phyloP scores from a whole-genome alignment of 2,888 invertebrate genomes.

The Papilio elwesi region DNA sequence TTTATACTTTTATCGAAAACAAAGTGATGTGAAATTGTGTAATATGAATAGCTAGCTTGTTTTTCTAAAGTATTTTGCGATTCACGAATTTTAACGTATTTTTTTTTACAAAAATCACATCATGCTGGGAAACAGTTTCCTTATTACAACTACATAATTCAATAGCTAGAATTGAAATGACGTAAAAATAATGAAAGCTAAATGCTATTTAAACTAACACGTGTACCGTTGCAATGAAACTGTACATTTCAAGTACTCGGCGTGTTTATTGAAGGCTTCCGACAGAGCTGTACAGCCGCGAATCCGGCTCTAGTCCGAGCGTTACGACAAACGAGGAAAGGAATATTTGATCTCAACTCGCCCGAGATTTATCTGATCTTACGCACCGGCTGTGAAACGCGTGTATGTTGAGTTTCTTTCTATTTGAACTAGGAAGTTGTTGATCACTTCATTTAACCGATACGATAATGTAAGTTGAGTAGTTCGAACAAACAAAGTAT shows the following conservation, averaged over 20 bases:
- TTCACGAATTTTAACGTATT: too few species aligned
- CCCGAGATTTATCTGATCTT: slow-evolving; percentile 37
- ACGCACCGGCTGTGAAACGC: slow-evolving; percentile 32
- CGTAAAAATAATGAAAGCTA: neutral
- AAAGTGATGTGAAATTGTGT: too few species aligned
- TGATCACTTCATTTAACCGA: slow-evolving; percentile 21
- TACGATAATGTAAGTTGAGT: neutral
- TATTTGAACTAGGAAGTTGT: slow-evolving; percentile 25
- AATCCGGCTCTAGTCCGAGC: slow-evolving; percentile 23
- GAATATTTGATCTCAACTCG: slow-evolving; percentile 38
- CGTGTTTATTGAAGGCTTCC: slow-evolving; percentile 16
- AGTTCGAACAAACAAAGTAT: neutral
- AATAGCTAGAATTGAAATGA: too few species aligned
- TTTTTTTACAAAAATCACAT: too few species aligned
- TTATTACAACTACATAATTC: too few species aligned
- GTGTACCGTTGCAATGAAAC: slow-evolving; percentile 15
- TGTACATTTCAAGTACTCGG: slow-evolving; percentile 12
- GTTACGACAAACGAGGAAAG: slow-evolving; percentile 32
- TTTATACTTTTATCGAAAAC: too few species aligned
- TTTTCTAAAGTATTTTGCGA: too few species aligned
- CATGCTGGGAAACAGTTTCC: too few species aligned
- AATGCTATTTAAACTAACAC: neutral
- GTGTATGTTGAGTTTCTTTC: slow-evolving; percentile 16
- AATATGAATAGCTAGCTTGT: too few species aligned
- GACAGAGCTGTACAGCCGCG: slow-evolving; percentile 28